Evolutionary conservation across 2,888 invertebrate genomes (phyloP).

Genomic region (Archips crataeganus): DNA sequence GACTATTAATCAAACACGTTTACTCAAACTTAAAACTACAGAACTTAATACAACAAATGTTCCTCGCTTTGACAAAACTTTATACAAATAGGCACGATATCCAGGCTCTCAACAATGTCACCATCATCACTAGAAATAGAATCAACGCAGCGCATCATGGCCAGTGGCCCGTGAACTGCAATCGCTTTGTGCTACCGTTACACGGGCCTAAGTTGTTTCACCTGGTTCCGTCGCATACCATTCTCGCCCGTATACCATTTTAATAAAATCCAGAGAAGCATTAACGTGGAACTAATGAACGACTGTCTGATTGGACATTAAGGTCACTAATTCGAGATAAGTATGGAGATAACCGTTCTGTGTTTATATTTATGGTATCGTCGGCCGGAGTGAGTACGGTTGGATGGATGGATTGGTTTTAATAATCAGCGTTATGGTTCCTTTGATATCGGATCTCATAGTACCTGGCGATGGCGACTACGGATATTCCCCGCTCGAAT

Average conservation of each 20-base stretch:
- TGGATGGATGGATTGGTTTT: neutral
- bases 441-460: neutral
- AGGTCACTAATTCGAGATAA: constrained; percentile 35
- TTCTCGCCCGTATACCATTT: neutral
- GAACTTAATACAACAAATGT: neutral
- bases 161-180: constrained; percentile 64
- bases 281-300: constrained; percentile 33
- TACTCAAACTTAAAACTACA: too few species aligned
- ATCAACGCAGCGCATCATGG: constrained; percentile 56
- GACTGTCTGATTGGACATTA: constrained; percentile 33
- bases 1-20: too few species aligned
- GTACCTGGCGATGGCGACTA: neutral
- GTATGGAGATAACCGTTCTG: constrained; percentile 19
- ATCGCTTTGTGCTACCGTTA: constrained; percentile 55
- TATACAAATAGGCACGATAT: constrained; percentile 1
- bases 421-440: neutral
- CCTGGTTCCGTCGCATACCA: neutral
- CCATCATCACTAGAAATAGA: constrained; percentile 47
- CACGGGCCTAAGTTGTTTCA: constrained; percentile 13
- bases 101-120: constrained; percentile 24
- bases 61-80: neutral
- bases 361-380: constrained; percentile 1
- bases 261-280: constrained; percentile 14
- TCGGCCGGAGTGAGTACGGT: neutral
- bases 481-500: too few species aligned